Evolutionary conservation across 2,113 vertebrate genomes (phyloP).

Genomic region (Catharus fuscescens): DNA sequence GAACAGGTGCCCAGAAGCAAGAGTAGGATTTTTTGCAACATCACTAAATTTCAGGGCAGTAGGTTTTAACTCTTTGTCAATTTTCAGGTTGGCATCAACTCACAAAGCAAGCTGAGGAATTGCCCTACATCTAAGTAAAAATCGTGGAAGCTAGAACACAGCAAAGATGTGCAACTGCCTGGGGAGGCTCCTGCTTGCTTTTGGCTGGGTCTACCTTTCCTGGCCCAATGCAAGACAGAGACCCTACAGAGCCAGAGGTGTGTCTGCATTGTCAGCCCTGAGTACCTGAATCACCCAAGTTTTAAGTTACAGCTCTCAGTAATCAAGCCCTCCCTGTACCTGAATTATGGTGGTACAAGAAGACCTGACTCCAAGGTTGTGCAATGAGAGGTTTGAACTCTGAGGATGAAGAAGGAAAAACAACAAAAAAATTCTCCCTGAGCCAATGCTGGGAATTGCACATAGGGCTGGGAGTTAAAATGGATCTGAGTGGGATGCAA

Average conservation of each 20-base stretch:
- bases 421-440: neutral
- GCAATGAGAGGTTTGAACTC: neutral
- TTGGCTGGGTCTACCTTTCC: neutral
- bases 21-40: neutral
- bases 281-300: too few relatives aligned
- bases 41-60: neutral
- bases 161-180: neutral
- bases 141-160: neutral
- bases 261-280: neutral
- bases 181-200: neutral
- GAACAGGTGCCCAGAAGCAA: neutral
- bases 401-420: neutral
- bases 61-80: neutral
- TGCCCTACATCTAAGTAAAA: neutral
- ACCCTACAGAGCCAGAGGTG: neutral
- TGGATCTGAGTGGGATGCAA: neutral
- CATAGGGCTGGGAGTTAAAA: neutral
- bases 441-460: neutral
- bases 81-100: neutral
- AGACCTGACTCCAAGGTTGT: neutral
- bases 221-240: neutral
- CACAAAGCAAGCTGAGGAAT: neutral
- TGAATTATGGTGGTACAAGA: neutral
- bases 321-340: neutral
- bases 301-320: neutral